Conservation (phyloP, 2,113 vertebrate genomes). For the Nothocercus julius region DNA sequence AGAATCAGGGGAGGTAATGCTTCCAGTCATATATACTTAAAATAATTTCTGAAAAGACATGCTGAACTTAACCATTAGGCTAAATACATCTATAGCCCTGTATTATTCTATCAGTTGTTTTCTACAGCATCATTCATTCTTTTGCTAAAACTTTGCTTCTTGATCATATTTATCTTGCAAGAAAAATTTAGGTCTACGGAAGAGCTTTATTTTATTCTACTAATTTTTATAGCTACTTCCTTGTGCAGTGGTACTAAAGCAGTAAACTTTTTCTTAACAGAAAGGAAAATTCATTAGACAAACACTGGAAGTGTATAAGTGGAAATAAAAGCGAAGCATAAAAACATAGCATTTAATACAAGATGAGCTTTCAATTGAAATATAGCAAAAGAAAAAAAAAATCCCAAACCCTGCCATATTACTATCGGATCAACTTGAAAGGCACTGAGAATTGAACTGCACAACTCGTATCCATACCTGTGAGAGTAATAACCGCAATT, state of each 20-base stretch:
- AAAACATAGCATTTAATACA: background rate
- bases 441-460: slow-evolving; percentile 42
- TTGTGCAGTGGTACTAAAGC: background rate
- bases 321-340: slow-evolving; percentile 16
- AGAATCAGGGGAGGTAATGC: slow-evolving; percentile 10
- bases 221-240: background rate
- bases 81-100: background rate
- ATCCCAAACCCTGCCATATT: background rate
- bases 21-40: slow-evolving; percentile 34
- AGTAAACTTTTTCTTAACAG: background rate
- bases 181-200: background rate
- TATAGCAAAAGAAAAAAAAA: background rate
- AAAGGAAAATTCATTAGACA: background rate
- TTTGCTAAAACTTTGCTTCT: background rate
- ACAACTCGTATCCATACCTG: slow-evolving; percentile 9
- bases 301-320: background rate
- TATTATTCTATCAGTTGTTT: slow-evolving; percentile 5
- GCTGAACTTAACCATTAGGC: background rate
- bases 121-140: background rate
- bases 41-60: slow-evolving; percentile 27
- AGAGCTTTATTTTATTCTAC: background rate
- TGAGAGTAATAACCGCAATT: background rate
- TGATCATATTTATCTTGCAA: slow-evolving; percentile 9
- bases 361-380: background rate
- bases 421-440: slow-evolving; percentile 11